Base-by-base conservation (phyloP, 2,888 invertebrate species). In the Lepidochrysops patricia region DNA sequence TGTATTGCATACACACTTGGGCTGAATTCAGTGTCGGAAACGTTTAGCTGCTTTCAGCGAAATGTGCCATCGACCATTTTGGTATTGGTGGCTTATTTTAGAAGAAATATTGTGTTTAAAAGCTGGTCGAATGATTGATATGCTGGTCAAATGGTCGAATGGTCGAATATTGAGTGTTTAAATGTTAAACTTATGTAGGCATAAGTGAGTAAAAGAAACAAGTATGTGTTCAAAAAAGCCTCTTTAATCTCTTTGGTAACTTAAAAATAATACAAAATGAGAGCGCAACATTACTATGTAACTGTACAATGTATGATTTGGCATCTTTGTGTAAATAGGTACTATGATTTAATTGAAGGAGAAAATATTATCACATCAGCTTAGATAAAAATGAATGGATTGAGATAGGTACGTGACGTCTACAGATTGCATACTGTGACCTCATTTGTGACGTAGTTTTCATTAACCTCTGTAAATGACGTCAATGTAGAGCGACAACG, bases 181-280 rank as follows among this genome's bases (percentile, higher is more conserved):
- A 43, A 19, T 37, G 3, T 4, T 9, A 19, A 1, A 6, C 6
- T 15, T 7, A 15, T 15, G 2, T 37, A 15, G 15, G 37, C 37
- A 23, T 43, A 9, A 43, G 43, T 43, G 9, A 9, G 15, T 0
- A 4, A 43, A 43, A 15, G 19, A 27, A 58, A 50, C 32, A 9
- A 13, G 7, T 2, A 25, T 15, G n/a, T 25, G 13, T 2, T 7
- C 9, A 32, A 58, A 50, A 49, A 58, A 58, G 50, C 58, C 58
- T 58, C 58, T 58, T 58, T 58, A 58, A 54, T 58, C 34, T 58
- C 58, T 58, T 58, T 58, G 58, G 58, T 58, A 43, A 34, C 58
- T 58, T 58, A 58, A 58, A 58, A 58, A 49, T 58, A 58, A 58
- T 50, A 54, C 54, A 54, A 54, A 54, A 54, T 9, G 54, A n/a